phyloP scores from a whole-genome alignment of 2,888 invertebrate genomes.

The Temnothorax rugatulus region DNA sequence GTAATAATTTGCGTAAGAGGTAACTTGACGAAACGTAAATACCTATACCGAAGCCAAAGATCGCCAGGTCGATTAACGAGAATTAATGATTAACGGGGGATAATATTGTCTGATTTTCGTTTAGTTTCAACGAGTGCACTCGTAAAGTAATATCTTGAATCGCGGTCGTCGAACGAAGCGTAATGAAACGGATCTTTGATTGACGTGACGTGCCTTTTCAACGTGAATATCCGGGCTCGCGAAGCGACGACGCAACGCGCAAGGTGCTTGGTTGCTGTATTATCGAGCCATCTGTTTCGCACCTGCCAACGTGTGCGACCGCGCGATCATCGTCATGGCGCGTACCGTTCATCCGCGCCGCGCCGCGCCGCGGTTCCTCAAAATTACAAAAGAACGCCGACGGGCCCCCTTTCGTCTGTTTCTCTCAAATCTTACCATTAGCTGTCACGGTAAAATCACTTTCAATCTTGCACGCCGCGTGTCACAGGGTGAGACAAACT shows the following conservation, averaged over 20 bases:
- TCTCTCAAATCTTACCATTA: not conserved
- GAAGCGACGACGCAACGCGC: constrained; percentile 43
- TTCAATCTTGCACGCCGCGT: not conserved
- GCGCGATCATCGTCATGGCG: constrained; percentile 71
- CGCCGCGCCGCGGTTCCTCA: not conserved
- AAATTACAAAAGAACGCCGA: constrained; percentile 34
- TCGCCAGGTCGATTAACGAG: not conserved
- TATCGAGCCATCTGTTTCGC: constrained; percentile 83
- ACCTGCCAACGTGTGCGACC: constrained; percentile 81
- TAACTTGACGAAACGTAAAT: not conserved
- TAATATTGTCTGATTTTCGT: not conserved
- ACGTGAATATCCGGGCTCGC: constrained; percentile 28
- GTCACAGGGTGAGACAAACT: not conserved
- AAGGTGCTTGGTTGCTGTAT: constrained; percentile 58
- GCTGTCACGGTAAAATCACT: not conserved
- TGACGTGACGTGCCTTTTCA: constrained; percentile 42
- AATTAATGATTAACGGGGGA: not conserved
- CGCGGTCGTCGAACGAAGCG: not conserved
- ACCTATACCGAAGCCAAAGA: no score
- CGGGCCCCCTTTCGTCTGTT: not conserved
- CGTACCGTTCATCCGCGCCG: constrained; percentile 58
- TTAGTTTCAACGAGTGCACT: not conserved
- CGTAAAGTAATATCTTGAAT: not conserved
- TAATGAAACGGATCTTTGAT: constrained; percentile 41
- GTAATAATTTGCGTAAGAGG: not conserved